Conservation (phyloP, 2,113 vertebrate species). For the Chaetodon trifascialis region DNA sequence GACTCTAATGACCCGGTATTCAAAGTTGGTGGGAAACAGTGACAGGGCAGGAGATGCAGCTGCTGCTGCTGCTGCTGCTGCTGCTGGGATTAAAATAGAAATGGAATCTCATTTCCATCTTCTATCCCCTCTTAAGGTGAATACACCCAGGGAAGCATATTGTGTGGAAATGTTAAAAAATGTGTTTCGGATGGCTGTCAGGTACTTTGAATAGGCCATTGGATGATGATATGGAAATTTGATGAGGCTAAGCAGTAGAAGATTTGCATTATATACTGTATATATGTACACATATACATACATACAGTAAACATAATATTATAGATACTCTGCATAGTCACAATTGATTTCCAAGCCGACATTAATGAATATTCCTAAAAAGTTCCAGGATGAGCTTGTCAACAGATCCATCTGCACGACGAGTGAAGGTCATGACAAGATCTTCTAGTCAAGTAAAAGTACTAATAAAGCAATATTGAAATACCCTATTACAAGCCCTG, state of each 20-base stretch:
- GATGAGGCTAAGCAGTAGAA: not conserved
- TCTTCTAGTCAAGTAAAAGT: no score
- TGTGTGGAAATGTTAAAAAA: conserved; percentile 5
- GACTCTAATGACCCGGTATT: conserved; percentile 60
- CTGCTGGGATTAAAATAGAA: conserved; percentile 55
- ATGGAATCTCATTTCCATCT: conserved; percentile 47
- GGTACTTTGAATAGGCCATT: not conserved
- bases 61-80: conserved; percentile 28
- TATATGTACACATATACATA: no score
- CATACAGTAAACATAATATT: no score
- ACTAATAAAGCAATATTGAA: no score
- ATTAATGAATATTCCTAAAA: not conserved
- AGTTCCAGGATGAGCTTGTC: no score
- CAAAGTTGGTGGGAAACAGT: conserved; percentile 32
- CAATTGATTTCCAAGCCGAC: not conserved
- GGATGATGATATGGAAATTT: conserved; percentile 1
- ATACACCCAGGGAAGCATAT: conserved; percentile 5
- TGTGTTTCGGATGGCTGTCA: conserved; percentile 9
- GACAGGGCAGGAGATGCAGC: conserved; percentile 45
- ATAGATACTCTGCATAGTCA: no score
- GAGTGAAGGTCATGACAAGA: no score
- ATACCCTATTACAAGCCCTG: no score
- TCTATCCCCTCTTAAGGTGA: conserved; percentile 25
- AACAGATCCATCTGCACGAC: no score
- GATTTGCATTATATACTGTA: not conserved